Percentiles rank a stretch among this genome's conserved stretches.
phyloP scores from a whole-genome alignment of 2,888 invertebrate species.

The Arrhopalites spinosus region DNA sequence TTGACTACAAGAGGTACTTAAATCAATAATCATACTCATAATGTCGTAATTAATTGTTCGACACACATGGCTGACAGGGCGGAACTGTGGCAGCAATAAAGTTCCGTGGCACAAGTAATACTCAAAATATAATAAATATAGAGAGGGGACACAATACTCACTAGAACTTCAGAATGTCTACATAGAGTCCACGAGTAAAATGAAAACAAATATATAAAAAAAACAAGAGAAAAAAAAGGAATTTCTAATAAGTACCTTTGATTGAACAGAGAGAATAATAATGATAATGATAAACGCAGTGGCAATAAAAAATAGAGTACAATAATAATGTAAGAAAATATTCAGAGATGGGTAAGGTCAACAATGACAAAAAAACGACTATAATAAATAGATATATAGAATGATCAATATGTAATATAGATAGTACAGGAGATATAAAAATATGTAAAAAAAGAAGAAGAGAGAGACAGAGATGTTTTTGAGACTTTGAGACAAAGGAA shows the following conservation, averaged over 20 bases:
- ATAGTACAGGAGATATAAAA: conserved; percentile 11
- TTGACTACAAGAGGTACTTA: neutral
- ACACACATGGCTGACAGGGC: conserved; percentile 9
- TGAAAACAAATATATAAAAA: no score
- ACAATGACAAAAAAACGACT: neutral
- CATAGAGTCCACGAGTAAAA: no score
- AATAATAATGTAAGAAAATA: no score
- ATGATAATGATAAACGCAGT: no score
- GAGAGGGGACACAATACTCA: neutral
- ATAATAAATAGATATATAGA: neutral
- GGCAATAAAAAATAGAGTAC: no score
- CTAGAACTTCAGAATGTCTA: no score
- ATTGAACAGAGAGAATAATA: no score
- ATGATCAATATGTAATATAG: no score
- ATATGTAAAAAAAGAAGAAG: conserved; percentile 9
- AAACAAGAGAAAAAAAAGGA: no score
- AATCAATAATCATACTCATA: conserved; percentile 7
- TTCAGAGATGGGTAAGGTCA: no score
- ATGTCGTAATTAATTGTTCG: neutral
- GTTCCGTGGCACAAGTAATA: conserved; percentile 11
- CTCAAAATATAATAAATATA: neutral
- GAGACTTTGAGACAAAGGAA: conserved; percentile 21
- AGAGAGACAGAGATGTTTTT: conserved; percentile 5
- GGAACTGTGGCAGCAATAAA: neutral
- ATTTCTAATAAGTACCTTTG: no score